Evolutionary conservation across 1,140 invertebrate species (phyloP).

Genomic region (Drosophila eugracilis): DNA sequence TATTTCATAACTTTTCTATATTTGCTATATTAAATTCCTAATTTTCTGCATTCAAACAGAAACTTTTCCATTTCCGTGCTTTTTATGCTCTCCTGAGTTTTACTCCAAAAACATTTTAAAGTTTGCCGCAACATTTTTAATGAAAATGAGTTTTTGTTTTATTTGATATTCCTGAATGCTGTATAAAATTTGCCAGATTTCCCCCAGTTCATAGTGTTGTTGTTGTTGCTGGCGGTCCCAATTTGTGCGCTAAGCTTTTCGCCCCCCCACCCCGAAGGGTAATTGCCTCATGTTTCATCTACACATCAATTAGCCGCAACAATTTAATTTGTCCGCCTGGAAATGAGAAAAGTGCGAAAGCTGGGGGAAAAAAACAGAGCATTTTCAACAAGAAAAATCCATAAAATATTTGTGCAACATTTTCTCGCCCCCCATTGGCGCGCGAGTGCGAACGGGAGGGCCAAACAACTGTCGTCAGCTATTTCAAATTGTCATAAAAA

Average conservation of each 20-base stretch:
- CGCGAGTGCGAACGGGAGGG: constrained; percentile 13
- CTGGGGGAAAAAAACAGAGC: constrained; percentile 12
- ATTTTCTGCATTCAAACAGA: not conserved
- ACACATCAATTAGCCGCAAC: constrained; percentile 76
- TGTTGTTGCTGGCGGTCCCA: constrained; percentile 43
- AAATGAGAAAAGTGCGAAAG: constrained; percentile 45
- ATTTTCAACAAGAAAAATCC: constrained; percentile 71
- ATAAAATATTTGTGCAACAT: constrained; percentile 72
- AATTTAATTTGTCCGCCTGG: constrained; percentile 64
- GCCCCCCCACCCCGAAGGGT: constrained; percentile 12
- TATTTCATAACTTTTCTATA: not conserved
- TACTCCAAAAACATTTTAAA: constrained; percentile 22
- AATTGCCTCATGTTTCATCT: constrained; percentile 64
- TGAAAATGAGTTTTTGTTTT: constrained; percentile 5
- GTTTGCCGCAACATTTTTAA: constrained; percentile 6
- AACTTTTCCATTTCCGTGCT: not conserved
- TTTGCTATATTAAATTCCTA: not conserved
- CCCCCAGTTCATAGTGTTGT: constrained; percentile 2
- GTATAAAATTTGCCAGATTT: constrained; percentile 1
- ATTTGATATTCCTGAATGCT: not conserved
- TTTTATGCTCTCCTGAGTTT: not conserved
- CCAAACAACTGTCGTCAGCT: constrained; percentile 68
- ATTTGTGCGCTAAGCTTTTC: constrained; percentile 72
- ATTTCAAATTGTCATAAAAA: constrained; percentile 77
- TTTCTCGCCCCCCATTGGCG: constrained; percentile 7